Percentiles rank a stretch among this genome's conserved stretches.
Conservation (phyloP, 2,113 vertebrate species). For the Takifugu flavidus region DNA sequence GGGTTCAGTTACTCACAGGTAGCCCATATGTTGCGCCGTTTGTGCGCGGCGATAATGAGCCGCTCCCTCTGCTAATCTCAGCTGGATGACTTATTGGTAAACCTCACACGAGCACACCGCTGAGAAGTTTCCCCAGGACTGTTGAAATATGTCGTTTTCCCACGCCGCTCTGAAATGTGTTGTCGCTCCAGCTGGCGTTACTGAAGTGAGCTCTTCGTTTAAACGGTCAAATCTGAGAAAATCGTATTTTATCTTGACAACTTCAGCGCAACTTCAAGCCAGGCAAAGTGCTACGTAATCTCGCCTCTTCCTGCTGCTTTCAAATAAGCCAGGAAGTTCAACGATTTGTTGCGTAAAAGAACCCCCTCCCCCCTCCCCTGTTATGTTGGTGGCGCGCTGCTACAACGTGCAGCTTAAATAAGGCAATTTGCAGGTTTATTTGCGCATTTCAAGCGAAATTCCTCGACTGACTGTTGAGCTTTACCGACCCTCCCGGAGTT, state of each 20-base stretch:
- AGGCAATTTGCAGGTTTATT: background rate
- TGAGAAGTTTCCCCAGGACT: slow-evolving; percentile 28
- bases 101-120: slow-evolving; percentile 28
- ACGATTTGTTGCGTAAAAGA: slow-evolving; percentile 7
- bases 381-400: slow-evolving; percentile 1
- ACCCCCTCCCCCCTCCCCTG: too few relatives aligned
- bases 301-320: too few relatives aligned
- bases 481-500: too few relatives aligned
- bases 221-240: slow-evolving; percentile 24
- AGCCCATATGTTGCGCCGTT: slow-evolving; percentile 52
- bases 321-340: background rate
- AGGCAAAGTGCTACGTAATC: too few relatives aligned
- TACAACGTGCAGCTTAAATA: slow-evolving; percentile 45
- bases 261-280: slow-evolving; percentile 1
- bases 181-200: slow-evolving; percentile 36
- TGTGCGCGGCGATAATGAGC: slow-evolving; percentile 48
- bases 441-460: too few relatives aligned
- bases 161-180: slow-evolving; percentile 34
- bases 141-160: slow-evolving; percentile 22
- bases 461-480: too few relatives aligned
- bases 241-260: slow-evolving; percentile 2
- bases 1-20: slow-evolving; percentile 30
- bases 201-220: slow-evolving; percentile 27
- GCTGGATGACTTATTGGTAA: slow-evolving; percentile 54
- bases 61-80: slow-evolving; percentile 44